These are phyloP conservation scores for Beaufortia kweichowensis DNA, from an alignment of 2,113 vertebrate genomes.

Conservation along the genomic window DNA sequence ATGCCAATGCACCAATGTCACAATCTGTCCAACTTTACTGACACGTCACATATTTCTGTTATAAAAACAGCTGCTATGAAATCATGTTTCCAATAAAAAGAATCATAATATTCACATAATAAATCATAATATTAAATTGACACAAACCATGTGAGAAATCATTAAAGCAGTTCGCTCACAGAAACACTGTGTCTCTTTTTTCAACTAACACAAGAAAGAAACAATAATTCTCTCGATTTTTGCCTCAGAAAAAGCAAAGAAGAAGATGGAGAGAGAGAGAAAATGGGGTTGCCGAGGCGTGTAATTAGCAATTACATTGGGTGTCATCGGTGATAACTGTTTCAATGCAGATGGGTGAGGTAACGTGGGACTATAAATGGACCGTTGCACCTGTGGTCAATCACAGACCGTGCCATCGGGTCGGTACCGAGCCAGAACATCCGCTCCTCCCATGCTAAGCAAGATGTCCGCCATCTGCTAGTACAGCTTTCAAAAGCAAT, in stretches of 20 bases:
- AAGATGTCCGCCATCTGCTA: constrained; percentile 83
- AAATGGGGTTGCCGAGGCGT: constrained; percentile 89
- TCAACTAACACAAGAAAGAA: constrained; percentile 74
- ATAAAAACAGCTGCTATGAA: too few relatives aligned
- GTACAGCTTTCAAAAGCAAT: constrained; percentile 80
- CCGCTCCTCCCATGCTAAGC: constrained; percentile 78
- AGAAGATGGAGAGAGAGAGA: constrained; percentile 73
- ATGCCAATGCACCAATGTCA: too few relatives aligned
- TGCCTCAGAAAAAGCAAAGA: constrained; percentile 64
- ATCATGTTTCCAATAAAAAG: too few relatives aligned
- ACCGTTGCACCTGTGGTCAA: constrained; percentile 89
- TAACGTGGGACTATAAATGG: constrained; percentile 90
- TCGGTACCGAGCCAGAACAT: constrained; percentile 74
- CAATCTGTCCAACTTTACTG: too few relatives aligned
- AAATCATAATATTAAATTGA: too few relatives aligned
- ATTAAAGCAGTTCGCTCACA: too few relatives aligned
- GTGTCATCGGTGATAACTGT: constrained; percentile 97
- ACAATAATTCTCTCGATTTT: constrained; percentile 82
- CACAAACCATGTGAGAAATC: too few relatives aligned
- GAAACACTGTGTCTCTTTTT: constrained; percentile 66
- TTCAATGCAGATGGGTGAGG: constrained; percentile 91
- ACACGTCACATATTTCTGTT: too few relatives aligned
- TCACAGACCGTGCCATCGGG: constrained; percentile 75
- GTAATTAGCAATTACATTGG: constrained; percentile 98
- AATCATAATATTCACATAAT: too few relatives aligned